These are phyloP conservation scores for Synanthedon myopaeformis DNA, from an alignment of 2,888 invertebrate genomes.

Conservation along the genomic window DNA sequence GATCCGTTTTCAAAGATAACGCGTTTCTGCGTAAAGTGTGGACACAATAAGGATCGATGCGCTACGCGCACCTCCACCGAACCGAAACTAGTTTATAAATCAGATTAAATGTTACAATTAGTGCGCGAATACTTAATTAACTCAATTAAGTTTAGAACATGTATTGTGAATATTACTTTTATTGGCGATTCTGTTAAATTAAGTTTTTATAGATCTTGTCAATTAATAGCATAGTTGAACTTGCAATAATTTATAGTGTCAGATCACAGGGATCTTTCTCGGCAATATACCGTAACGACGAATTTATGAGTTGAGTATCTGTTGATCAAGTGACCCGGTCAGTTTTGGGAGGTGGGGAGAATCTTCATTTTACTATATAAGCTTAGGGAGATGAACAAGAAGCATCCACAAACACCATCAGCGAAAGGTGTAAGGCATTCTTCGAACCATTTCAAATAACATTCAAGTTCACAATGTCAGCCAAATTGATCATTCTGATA, in stretches of 20 bases:
- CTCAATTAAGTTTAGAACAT: too few relatives aligned
- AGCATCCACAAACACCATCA: slow-evolving; percentile 37
- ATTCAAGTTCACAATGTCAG: slow-evolving; percentile 29
- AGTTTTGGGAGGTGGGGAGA: slow-evolving; percentile 36
- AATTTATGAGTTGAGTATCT: slow-evolving; percentile 42
- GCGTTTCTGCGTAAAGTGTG: too few relatives aligned
- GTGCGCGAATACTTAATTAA: too few relatives aligned
- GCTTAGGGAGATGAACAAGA: slow-evolving; percentile 46
- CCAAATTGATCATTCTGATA: slow-evolving; percentile 34
- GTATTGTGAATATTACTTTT: not conserved
- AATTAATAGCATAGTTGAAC: slow-evolving; percentile 7
- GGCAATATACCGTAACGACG: slow-evolving; percentile 47
- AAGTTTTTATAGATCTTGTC: slow-evolving; percentile 19
- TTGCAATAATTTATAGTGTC: slow-evolving; percentile 34
- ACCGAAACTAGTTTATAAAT: too few relatives aligned
- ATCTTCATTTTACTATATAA: slow-evolving; percentile 50
- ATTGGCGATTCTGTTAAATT: not conserved
- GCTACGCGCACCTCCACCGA: too few relatives aligned
- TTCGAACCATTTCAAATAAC: slow-evolving; percentile 4
- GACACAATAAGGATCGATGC: too few relatives aligned
- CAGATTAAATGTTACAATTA: too few relatives aligned
- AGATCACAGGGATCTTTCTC: slow-evolving; percentile 31
- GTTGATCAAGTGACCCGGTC: slow-evolving; percentile 38
- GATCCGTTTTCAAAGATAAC: too few relatives aligned
- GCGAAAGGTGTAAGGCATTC: slow-evolving; percentile 38